These are phyloP conservation scores for Parapsyche elsis DNA, from an alignment of 1,140 invertebrate genomes.

Conservation along the genomic window DNA sequence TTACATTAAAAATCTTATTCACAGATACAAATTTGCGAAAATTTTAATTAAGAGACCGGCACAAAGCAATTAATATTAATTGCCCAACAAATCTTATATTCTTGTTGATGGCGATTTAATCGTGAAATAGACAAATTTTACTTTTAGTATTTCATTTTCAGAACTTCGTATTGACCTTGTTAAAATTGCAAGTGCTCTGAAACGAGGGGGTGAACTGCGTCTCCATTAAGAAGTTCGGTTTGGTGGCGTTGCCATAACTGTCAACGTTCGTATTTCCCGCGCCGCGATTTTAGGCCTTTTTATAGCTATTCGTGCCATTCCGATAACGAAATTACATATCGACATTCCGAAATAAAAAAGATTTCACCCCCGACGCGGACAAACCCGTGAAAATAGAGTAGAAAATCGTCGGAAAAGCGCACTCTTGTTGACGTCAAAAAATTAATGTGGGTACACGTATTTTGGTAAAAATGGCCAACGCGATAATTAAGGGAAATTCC, in stretches of 20 bases:
- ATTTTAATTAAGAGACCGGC: no score
- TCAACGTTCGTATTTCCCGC: slow-evolving; percentile 11
- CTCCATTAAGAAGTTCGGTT: no score
- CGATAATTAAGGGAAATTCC: slow-evolving; percentile 23
- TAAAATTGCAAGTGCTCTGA: no score
- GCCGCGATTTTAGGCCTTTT: not conserved
- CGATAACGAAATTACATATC: slow-evolving; percentile 24
- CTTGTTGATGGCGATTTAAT: no score
- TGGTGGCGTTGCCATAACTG: not conserved
- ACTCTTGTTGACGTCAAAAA: not conserved
- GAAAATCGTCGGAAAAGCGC: not conserved
- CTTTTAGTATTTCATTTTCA: no score
- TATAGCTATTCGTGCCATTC: slow-evolving; percentile 19
- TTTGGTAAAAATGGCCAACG: slow-evolving; percentile 4
- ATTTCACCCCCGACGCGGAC: not conserved
- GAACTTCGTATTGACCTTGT: no score
- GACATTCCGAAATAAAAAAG: not conserved
- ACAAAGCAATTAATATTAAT: no score
- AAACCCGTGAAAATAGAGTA: not conserved
- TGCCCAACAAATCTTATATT: no score
- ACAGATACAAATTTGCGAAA: no score
- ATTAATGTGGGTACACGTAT: not conserved
- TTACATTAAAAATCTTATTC: no score
- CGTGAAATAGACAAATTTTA: no score
- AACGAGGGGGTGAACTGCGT: no score